phyloP scores from a whole-genome alignment of 2,888 invertebrate species.

The Brenthis hecate region DNA sequence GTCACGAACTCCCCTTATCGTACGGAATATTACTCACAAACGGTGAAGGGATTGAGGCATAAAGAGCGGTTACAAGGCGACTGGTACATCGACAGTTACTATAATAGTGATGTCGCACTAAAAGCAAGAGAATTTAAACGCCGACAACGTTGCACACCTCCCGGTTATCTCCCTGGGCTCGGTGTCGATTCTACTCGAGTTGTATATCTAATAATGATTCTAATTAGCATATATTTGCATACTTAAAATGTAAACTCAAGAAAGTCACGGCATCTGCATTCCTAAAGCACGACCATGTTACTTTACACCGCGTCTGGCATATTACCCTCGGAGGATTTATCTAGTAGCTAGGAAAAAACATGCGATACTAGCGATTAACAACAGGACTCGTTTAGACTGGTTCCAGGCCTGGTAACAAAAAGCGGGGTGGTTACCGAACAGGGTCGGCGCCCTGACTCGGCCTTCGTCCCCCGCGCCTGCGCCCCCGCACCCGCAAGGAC shows the following conservation, averaged over 20 bases:
- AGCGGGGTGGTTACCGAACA: slow-evolving; percentile 46
- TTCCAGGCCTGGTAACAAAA: slow-evolving; percentile 44
- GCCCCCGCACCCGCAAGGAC: slow-evolving; percentile 66
- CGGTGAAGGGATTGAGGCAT: slow-evolving; percentile 36
- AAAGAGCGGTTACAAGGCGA: slow-evolving; percentile 16
- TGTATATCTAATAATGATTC: slow-evolving; percentile 30
- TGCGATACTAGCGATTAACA: slow-evolving; percentile 34
- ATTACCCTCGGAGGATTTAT: slow-evolving; percentile 29
- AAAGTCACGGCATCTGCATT: slow-evolving; percentile 33
- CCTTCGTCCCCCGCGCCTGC: slow-evolving; percentile 65
- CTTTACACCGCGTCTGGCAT: slow-evolving; percentile 33
- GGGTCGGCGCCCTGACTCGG: slow-evolving; percentile 71
- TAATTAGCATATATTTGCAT: slow-evolving; percentile 38
- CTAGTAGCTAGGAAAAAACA: slow-evolving; percentile 36
- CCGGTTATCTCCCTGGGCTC: slow-evolving; percentile 19
- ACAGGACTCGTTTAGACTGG: slow-evolving; percentile 34
- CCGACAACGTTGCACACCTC: slow-evolving; percentile 13
- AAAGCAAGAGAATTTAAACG: slow-evolving; percentile 1
- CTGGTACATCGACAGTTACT: background rate
- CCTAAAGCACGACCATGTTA: slow-evolving; percentile 26
- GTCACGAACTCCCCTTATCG: slow-evolving; percentile 41
- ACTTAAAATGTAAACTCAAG: slow-evolving; percentile 36
- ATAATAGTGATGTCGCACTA: slow-evolving; percentile 3
- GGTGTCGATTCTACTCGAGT: slow-evolving; percentile 29
- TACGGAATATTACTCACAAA: slow-evolving; percentile 40